These are phyloP conservation scores for Eospalax fontanierii DNA, from an alignment of 2,797 vertebrate genomes.

Conservation along the genomic window DNA sequence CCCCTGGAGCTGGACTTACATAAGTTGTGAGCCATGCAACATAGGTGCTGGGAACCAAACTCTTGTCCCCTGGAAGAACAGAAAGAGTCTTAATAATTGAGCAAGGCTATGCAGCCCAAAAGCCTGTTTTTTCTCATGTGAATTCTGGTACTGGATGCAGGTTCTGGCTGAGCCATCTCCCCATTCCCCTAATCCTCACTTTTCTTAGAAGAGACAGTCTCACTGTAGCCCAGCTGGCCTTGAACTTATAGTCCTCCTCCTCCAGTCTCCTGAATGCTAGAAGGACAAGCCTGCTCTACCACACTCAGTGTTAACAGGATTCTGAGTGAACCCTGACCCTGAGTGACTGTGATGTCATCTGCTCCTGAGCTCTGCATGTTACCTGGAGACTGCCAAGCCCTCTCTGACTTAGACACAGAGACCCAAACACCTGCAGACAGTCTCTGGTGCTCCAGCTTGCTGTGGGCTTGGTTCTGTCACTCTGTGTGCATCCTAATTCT, in stretches of 20 bases:
- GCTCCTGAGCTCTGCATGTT: not conserved
- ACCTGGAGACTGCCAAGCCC: not conserved
- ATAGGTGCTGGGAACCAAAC: not conserved
- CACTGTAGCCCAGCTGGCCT: not conserved
- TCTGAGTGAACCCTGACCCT: not conserved
- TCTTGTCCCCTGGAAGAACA: not conserved
- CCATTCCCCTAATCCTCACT: not conserved
- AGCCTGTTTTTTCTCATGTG: too few relatives aligned
- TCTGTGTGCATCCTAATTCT: not conserved
- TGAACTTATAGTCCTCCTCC: not conserved
- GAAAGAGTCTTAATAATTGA: not conserved
- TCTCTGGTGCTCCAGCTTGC: not conserved
- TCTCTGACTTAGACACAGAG: not conserved
- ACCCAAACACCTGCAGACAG: not conserved
- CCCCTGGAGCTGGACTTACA: not conserved
- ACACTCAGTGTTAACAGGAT: not conserved
- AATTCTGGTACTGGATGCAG: not conserved
- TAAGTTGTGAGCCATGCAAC: not conserved
- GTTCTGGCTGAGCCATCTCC: not conserved
- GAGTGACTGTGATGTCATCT: not conserved
- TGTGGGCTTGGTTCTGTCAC: not conserved
- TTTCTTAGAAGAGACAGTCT: not conserved
- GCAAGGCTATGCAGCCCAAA: too few relatives aligned
- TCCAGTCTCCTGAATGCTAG: not conserved
- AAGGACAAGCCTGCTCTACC: too few relatives aligned